phyloP scores from a whole-genome alignment of 2,113 vertebrate species.

The Thamnaconus septentrionalis region DNA sequence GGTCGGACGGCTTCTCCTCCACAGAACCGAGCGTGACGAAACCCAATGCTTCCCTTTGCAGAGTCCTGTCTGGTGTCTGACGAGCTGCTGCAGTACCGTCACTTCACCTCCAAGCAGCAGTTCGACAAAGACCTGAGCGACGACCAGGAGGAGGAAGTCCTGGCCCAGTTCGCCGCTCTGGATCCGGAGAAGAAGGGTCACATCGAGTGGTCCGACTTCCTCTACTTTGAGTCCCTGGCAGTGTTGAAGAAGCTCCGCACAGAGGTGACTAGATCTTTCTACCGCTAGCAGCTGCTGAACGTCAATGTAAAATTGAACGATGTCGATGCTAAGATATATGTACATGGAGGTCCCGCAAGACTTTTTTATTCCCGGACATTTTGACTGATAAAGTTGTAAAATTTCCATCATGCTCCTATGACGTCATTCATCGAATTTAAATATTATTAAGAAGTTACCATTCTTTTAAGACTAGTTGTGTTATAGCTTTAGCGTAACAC shows the following conservation, averaged over 20 bases:
- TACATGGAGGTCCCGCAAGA: no score
- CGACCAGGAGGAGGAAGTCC: slow-evolving; percentile 84
- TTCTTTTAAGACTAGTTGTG: no score
- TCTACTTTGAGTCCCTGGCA: slow-evolving; percentile 89
- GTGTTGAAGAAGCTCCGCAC: slow-evolving; percentile 88
- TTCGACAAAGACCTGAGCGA: slow-evolving; percentile 82
- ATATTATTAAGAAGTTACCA: no score
- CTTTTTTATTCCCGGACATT: no score
- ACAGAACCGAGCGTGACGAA: not conserved
- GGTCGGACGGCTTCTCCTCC: not conserved
- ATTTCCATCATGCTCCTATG: no score
- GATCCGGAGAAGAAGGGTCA: slow-evolving; percentile 89
- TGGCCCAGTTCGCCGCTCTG: slow-evolving; percentile 87
- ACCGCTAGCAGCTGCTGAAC: no score
- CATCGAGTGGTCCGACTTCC: slow-evolving; percentile 90
- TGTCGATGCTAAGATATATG: no score
- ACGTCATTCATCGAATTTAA: no score
- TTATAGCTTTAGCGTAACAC: no score
- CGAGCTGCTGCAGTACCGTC: slow-evolving; percentile 91
- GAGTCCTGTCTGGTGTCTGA: slow-evolving; percentile 90
- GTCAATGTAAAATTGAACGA: no score
- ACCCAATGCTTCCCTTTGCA: slow-evolving; percentile 52
- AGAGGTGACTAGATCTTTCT: slow-evolving; percentile 73
- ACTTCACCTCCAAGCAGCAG: slow-evolving; percentile 88
- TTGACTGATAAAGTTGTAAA: no score